phyloP scores from a whole-genome alignment of 2,888 invertebrate genomes.

The Bimastos eiseni region DNA sequence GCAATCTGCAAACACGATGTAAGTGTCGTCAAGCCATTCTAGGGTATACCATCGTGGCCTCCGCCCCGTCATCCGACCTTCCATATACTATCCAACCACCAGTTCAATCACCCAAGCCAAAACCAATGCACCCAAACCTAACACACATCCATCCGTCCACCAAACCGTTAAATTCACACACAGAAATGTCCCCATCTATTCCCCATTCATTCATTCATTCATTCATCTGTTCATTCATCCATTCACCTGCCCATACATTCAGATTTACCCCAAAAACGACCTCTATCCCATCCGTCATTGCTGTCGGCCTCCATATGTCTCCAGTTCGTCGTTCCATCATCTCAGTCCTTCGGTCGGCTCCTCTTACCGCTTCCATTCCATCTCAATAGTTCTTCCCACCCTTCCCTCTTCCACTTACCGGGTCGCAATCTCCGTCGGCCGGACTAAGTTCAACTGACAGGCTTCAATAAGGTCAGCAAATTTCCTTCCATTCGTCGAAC shows the following conservation, averaged over 20 bases:
- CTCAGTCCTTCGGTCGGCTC: not conserved
- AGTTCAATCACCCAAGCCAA: not conserved
- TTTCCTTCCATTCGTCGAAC: conserved; percentile 7
- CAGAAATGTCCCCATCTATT: not conserved
- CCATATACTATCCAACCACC: not conserved
- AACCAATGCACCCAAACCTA: not conserved
- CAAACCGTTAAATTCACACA: not conserved
- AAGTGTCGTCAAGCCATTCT: not conserved
- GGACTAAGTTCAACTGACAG: conserved; percentile 16
- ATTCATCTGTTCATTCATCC: not conserved
- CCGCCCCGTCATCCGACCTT: not conserved
- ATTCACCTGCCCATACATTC: not conserved
- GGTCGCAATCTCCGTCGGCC: not conserved
- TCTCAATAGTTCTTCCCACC: not conserved
- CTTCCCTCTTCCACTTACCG: conserved; percentile 9
- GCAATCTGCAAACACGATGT: no score
- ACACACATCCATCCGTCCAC: not conserved
- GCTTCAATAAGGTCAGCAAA: conserved; percentile 26
- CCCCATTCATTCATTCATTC: not conserved
- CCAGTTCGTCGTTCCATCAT: not conserved
- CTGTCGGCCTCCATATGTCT: not conserved
- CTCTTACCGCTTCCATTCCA: not conserved
- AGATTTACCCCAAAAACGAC: no score
- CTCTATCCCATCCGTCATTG: not conserved
- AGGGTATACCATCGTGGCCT: no score